Evolutionary conservation across 2,888 invertebrate genomes (phyloP).

Genomic region (Xestia ashworthii): DNA sequence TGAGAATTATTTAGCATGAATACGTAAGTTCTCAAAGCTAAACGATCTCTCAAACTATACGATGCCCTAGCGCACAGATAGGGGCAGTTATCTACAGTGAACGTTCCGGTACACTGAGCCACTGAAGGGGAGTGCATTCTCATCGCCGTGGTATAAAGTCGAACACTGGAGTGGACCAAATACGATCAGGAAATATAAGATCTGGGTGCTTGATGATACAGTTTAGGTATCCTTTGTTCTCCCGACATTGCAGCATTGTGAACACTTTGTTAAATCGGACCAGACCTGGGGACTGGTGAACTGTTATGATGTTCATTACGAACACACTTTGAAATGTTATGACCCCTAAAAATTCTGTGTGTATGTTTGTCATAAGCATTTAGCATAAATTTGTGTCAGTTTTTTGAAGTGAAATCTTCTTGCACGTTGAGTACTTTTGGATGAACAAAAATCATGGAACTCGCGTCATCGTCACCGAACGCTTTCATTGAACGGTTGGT

Average conservation of each 20-base stretch:
- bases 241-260: neutral
- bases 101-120: neutral
- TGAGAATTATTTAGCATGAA: neutral
- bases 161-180: neutral
- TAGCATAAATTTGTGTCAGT: neutral
- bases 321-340: neutral
- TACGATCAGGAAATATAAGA: neutral
- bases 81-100: constrained; percentile 3
- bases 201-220: neutral
- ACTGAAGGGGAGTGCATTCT: neutral
- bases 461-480: too few species aligned
- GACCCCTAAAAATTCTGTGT: too few species aligned
- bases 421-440: too few species aligned
- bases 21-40: neutral
- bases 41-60: constrained; percentile 4
- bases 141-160: neutral
- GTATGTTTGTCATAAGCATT: neutral
- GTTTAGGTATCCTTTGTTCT: neutral
- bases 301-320: neutral
- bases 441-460: too few species aligned
- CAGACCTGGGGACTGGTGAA: neutral
- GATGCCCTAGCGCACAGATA: neutral
- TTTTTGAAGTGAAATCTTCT: neutral
- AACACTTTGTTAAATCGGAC: neutral
- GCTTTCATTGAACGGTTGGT: too few species aligned